A percentile compares a stretch with the other conserved stretches of the same genome.
Evolutionary conservation across 1,140 invertebrate species (phyloP).

Genomic region (Sycophila sp.): DNA sequence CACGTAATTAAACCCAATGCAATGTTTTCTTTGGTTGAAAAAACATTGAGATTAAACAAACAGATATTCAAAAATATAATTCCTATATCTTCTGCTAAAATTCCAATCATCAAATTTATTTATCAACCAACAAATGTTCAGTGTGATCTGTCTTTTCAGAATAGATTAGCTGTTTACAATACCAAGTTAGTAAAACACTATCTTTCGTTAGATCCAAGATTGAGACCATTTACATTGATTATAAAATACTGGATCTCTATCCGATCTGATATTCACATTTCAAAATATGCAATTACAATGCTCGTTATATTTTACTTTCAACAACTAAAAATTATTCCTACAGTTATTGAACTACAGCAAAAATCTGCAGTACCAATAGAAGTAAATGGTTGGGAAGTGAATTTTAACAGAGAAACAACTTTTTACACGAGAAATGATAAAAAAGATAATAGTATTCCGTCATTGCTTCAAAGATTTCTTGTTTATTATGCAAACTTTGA

Average conservation of each 20-base stretch:
- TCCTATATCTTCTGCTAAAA: slow-evolving; percentile 73
- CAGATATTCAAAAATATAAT: slow-evolving; percentile 67
- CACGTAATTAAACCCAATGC: not conserved
- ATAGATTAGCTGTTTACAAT: slow-evolving; percentile 71
- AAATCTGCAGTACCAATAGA: slow-evolving; percentile 37
- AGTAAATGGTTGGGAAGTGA: slow-evolving; percentile 66
- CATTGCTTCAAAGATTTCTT: slow-evolving; percentile 70
- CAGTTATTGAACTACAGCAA: slow-evolving; percentile 58
- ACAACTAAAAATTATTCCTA: slow-evolving; percentile 63
- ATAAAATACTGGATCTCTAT: slow-evolving; percentile 76
- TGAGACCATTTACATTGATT: slow-evolving; percentile 69
- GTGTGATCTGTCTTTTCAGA: slow-evolving; percentile 77
- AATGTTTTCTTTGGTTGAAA: not conserved
- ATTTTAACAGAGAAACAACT: slow-evolving; percentile 52
- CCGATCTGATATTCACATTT: slow-evolving; percentile 46
- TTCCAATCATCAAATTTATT: slow-evolving; percentile 76
- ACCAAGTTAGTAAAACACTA: slow-evolving; percentile 71
- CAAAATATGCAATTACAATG: slow-evolving; percentile 72
- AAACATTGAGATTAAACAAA: not conserved
- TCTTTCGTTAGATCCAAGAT: slow-evolving; percentile 66
- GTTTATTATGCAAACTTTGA: slow-evolving; percentile 68
- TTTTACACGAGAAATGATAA: slow-evolving; percentile 33
- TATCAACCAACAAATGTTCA: slow-evolving; percentile 68
- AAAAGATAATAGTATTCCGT: slow-evolving; percentile 50
- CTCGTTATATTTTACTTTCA: slow-evolving; percentile 74